Evolutionary conservation across 1,140 invertebrate species (phyloP).

Genomic region (Brachionus rubens): DNA sequence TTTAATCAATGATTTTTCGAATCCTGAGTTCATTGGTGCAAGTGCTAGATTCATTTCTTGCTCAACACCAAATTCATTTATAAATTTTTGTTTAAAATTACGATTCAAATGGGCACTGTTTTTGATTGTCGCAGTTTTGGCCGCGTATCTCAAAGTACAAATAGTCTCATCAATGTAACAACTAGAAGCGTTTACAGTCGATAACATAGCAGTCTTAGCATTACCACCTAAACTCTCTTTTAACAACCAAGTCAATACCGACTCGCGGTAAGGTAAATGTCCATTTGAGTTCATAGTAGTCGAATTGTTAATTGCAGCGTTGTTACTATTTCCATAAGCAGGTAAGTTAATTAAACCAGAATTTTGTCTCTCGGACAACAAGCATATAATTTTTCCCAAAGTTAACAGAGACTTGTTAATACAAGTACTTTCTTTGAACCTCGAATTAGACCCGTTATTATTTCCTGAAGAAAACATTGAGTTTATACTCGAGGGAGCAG

Average conservation of each 20-base stretch:
- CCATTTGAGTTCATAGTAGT: not conserved
- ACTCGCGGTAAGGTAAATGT: slow-evolving; percentile 77
- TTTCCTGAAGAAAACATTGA: not conserved
- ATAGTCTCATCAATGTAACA: slow-evolving; percentile 75
- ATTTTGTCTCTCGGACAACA: slow-evolving; percentile 63
- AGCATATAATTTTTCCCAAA: slow-evolving; percentile 75
- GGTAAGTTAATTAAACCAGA: not conserved
- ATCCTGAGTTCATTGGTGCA: not conserved
- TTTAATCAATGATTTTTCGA: slow-evolving; percentile 61
- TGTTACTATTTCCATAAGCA: not conserved
- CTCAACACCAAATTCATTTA: not conserved
- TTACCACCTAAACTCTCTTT: slow-evolving; percentile 89
- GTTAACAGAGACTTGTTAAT: slow-evolving; percentile 77
- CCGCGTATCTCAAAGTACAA: slow-evolving; percentile 77
- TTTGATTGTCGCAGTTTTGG: slow-evolving; percentile 22
- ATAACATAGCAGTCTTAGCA: slow-evolving; percentile 86
- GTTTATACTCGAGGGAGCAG: not conserved
- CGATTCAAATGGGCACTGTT: slow-evolving; percentile 33
- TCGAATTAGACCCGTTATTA: slow-evolving; percentile 69
- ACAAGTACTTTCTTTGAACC: slow-evolving; percentile 70
- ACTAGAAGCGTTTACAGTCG: slow-evolving; percentile 74
- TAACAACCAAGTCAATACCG: slow-evolving; percentile 81
- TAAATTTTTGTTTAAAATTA: slow-evolving; percentile 34
- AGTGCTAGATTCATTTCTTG: slow-evolving; percentile 24
- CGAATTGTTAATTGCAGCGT: not conserved